These are phyloP conservation scores for Scotopteryx bipunctaria DNA, from an alignment of 2,888 invertebrate genomes.

Conservation along the genomic window DNA sequence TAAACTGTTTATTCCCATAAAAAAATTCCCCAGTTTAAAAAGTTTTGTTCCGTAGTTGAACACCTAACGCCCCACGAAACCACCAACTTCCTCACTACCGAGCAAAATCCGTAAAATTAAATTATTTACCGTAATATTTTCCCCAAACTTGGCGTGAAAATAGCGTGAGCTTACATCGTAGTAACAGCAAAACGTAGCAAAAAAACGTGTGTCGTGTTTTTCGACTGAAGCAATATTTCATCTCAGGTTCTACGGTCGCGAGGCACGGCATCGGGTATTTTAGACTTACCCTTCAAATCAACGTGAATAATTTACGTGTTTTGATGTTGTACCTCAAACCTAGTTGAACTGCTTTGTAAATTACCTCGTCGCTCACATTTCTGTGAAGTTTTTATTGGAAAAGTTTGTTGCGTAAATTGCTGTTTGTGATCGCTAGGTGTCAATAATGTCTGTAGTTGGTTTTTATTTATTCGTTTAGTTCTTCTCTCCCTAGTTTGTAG, in stretches of 20 bases:
- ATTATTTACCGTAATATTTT: slow-evolving; percentile 38
- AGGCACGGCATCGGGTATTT: slow-evolving; percentile 58
- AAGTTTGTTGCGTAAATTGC: slow-evolving; percentile 11
- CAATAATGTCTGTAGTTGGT: slow-evolving; percentile 4
- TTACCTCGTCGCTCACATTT: slow-evolving; percentile 16
- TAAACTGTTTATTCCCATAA: background rate
- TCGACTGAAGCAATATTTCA: slow-evolving; percentile 65
- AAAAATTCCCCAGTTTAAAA: slow-evolving; percentile 6
- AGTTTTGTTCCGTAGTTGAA: slow-evolving; percentile 9
- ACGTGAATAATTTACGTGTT: slow-evolving; percentile 54
- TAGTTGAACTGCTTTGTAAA: slow-evolving; percentile 19
- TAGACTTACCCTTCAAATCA: slow-evolving; percentile 54
- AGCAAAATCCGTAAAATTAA: slow-evolving; percentile 39
- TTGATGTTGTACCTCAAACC: slow-evolving; percentile 23
- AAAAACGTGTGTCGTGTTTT: slow-evolving; percentile 58
- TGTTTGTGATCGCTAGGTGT: slow-evolving; percentile 19
- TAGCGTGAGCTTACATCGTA: slow-evolving; percentile 50
- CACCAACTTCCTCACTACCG: slow-evolving; percentile 22
- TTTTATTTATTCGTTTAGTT: slow-evolving; percentile 4
- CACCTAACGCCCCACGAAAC: slow-evolving; percentile 16
- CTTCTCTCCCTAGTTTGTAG: background rate
- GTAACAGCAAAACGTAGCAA: slow-evolving; percentile 44
- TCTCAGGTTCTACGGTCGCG: slow-evolving; percentile 55
- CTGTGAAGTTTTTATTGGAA: slow-evolving; percentile 18
- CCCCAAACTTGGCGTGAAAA: slow-evolving; percentile 44